A percentile compares a stretch with the other conserved stretches of the same genome.
Conservation (phyloP, 2,888 invertebrate genomes). For the Pseudococcus longispinus region DNA sequence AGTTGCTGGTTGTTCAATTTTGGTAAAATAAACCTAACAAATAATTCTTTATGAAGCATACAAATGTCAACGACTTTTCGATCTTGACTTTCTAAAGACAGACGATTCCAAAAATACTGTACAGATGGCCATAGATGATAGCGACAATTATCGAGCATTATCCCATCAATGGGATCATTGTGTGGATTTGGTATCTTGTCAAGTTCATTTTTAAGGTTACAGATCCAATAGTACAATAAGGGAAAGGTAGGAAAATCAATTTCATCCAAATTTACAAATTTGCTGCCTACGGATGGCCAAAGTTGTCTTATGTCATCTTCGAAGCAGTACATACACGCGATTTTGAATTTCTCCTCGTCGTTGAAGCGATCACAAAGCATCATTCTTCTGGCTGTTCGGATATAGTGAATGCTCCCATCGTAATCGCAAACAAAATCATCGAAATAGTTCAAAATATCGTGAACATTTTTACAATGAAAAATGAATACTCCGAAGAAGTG, state of each 20-base stretch:
- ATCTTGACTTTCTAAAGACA: not conserved
- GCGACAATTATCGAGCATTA: not conserved
- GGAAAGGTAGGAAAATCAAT: not conserved
- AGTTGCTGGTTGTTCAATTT: not conserved
- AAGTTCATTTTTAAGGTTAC: not conserved
- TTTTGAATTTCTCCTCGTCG: not conserved
- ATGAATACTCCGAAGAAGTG: not conserved
- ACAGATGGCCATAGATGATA: not conserved
- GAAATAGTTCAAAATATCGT: not conserved
- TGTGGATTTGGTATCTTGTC: not conserved
- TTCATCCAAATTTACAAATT: not conserved
- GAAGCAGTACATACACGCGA: not conserved
- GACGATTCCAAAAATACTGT: not conserved
- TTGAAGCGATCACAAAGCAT: not conserved
- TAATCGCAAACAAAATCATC: not conserved
- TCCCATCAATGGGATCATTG: not conserved
- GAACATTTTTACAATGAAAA: not conserved
- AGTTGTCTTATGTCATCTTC: not conserved
- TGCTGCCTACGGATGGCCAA: not conserved
- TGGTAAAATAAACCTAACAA: not conserved
- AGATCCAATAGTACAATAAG: not conserved
- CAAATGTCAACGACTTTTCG: not conserved
- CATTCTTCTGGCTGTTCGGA: not conserved
- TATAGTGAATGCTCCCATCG: not conserved
- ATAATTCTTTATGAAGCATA: not conserved